These are phyloP conservation scores for Taphrorychus bicolor DNA, from an alignment of 2,888 invertebrate species.

Conservation along the genomic window DNA sequence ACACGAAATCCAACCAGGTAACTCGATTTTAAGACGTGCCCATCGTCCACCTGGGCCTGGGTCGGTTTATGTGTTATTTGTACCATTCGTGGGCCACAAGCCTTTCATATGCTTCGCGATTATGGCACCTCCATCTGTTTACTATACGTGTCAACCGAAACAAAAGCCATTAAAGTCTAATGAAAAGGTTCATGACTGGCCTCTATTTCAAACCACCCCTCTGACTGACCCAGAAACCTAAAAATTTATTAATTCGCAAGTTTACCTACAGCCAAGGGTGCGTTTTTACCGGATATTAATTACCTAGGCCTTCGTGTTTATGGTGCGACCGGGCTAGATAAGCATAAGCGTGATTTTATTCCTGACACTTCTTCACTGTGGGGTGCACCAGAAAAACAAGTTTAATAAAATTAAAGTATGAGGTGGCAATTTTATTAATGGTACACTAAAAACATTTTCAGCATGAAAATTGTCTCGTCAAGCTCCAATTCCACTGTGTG, in stretches of 20 bases:
- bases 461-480: constrained; percentile 82
- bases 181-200: background rate
- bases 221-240: background rate
- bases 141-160: no score
- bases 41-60: constrained; percentile 31
- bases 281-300: constrained; percentile 3
- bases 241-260: background rate
- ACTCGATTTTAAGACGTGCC: constrained; percentile 40
- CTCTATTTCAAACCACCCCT: background rate
- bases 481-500: constrained; percentile 80
- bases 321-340: background rate
- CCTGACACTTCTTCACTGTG: no score
- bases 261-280: background rate
- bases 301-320: constrained; percentile 1
- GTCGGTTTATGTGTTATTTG: background rate
- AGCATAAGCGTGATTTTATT: background rate
- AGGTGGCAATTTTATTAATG: constrained; percentile 48
- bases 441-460: constrained; percentile 78
- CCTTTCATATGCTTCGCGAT: no score
- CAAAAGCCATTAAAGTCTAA: no score
- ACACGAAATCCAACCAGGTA: constrained; percentile 47
- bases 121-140: no score
- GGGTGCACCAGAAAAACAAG: no score
- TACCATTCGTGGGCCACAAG: background rate
- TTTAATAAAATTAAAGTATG: no score